phyloP scores from a whole-genome alignment of 2,888 invertebrate species.

The Xestia rhomboidea region DNA sequence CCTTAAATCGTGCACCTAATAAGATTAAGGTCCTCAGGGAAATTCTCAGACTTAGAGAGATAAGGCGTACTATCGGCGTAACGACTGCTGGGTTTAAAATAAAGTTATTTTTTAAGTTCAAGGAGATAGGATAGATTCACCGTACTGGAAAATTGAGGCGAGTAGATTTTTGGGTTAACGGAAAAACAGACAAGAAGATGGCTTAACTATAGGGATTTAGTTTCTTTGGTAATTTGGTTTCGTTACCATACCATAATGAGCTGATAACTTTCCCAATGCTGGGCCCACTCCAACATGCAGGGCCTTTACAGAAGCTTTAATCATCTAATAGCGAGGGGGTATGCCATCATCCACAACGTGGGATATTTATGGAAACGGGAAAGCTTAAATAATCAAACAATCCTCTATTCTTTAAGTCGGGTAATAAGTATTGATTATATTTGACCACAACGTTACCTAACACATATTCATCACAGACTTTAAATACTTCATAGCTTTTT shows the following conservation, averaged over 20 bases:
- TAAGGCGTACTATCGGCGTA: constrained; percentile 10
- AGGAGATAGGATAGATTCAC: not conserved
- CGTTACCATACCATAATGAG: not conserved
- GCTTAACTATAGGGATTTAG: not conserved
- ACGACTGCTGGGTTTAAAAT: constrained; percentile 30
- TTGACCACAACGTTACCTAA: not conserved
- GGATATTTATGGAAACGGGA: too few relatives aligned
- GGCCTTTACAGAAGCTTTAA: not conserved
- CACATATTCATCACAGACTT: not conserved
- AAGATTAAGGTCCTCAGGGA: constrained; percentile 46
- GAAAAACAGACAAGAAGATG: not conserved
- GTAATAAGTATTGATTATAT: too few relatives aligned
- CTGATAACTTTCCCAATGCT: not conserved
- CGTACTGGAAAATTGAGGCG: not conserved
- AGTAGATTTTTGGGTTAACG: not conserved
- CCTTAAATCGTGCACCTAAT: constrained; percentile 37
- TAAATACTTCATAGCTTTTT: not conserved
- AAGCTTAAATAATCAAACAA: too few relatives aligned
- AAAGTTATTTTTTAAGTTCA: constrained; percentile 18
- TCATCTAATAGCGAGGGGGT: too few relatives aligned
- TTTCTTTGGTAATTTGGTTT: not conserved
- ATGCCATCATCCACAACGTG: too few relatives aligned
- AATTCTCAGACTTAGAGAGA: constrained; percentile 32
- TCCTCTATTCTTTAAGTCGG: too few relatives aligned
- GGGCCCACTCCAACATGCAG: not conserved